Evolutionary conservation across 2,888 invertebrate species (phyloP).

Genomic region (Cephus pygmeus): DNA sequence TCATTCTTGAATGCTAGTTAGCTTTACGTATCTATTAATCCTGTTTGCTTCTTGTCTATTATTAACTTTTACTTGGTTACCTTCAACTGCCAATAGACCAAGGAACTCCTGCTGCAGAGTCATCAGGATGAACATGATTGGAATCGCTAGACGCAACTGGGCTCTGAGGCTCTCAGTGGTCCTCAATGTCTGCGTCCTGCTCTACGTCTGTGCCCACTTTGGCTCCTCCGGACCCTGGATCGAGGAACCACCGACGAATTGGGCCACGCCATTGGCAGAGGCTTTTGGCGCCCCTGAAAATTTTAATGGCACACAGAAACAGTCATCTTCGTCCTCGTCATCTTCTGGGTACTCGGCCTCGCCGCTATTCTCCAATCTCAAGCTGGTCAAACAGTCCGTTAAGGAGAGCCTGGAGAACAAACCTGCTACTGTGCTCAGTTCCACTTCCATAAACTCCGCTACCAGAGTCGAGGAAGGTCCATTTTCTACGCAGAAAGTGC

Average conservation of each 20-base stretch:
- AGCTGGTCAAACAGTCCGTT: background rate
- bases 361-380: background rate
- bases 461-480: background rate
- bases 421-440: background rate
- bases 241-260: constrained; percentile 62
- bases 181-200: constrained; percentile 77
- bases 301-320: background rate
- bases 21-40: background rate
- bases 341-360: constrained; percentile 7
- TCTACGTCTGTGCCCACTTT: constrained; percentile 78
- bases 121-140: constrained; percentile 46
- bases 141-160: constrained; percentile 74
- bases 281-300: constrained; percentile 33
- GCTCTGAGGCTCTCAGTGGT: constrained; percentile 80
- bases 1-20: background rate
- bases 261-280: constrained; percentile 60
- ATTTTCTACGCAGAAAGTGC: constrained; percentile 7
- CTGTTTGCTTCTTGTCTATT: background rate
- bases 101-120: background rate
- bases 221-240: constrained; percentile 63
- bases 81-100: background rate
- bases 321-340: constrained; percentile 30
- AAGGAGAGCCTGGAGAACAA: background rate
- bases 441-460: background rate
- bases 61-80: background rate